These are phyloP conservation scores for zebrafish (Danio rerio) DNA, from an alignment of 2,113 vertebrate genomes.

Conservation along the genomic window DNA sequence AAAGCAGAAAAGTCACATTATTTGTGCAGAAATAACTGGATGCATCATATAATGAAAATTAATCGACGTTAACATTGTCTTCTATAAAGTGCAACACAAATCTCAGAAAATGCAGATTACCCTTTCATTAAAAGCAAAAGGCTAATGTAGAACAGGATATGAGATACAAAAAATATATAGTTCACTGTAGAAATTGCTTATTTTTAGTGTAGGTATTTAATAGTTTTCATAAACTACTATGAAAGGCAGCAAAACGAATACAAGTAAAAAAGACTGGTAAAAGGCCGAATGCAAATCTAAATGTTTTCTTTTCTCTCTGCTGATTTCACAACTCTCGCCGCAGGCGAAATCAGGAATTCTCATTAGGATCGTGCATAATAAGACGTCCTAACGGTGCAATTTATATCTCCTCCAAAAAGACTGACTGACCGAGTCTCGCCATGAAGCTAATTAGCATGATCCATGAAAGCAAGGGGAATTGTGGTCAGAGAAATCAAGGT, in stretches of 20 bases:
- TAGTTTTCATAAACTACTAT: too few relatives aligned
- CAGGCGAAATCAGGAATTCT: constrained; percentile 42
- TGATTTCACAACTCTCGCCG: neutral
- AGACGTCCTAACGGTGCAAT: constrained; percentile 36
- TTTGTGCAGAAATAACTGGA: too few relatives aligned
- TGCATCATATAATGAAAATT: too few relatives aligned
- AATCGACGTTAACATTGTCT: too few relatives aligned
- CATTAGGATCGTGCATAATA: constrained; percentile 27
- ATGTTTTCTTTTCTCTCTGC: constrained; percentile 12
- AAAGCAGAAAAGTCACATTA: too few relatives aligned
- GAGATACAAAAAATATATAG: too few relatives aligned
- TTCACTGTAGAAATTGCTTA: neutral
- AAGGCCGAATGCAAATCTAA: neutral
- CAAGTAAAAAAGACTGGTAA: neutral
- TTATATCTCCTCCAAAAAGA: constrained; percentile 25
- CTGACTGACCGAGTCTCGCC: constrained; percentile 14
- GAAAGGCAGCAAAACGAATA: too few relatives aligned
- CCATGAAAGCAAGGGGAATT: constrained; percentile 38
- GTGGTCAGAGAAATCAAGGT: constrained; percentile 51
- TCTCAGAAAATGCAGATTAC: too few relatives aligned
- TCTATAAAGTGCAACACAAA: too few relatives aligned
- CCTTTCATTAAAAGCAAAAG: too few relatives aligned
- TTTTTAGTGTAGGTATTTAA: too few relatives aligned
- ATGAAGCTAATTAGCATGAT: constrained; percentile 48
- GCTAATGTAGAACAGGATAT: too few relatives aligned